Evolutionary conservation across 2,797 vertebrate species (phyloP).

Genomic region (Lithobates pipiens): DNA sequence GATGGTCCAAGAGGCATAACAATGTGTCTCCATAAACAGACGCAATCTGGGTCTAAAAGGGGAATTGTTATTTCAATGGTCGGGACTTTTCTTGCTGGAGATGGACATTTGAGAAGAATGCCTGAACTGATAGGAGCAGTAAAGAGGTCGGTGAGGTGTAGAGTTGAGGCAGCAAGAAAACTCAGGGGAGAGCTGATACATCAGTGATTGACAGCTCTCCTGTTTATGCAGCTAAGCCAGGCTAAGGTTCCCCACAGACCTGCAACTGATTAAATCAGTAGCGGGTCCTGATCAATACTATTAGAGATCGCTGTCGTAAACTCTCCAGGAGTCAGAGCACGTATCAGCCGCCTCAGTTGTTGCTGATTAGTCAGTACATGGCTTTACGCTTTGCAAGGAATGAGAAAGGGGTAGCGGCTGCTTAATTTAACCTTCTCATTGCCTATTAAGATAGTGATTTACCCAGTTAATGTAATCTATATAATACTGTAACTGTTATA

Average conservation of each 20-base stretch:
- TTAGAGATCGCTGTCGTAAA: conserved; percentile 55
- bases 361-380: conserved; percentile 52
- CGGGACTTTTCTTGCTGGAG: background rate
- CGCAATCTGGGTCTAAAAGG: background rate
- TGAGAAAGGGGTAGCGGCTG: conserved; percentile 18
- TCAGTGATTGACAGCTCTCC: conserved; percentile 46
- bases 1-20: too few species aligned
- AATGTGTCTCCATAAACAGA: background rate
- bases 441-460: background rate
- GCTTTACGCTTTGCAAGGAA: conserved; percentile 28
- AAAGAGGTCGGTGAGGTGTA: conserved; percentile 13
- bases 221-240: conserved; percentile 52
- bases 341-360: conserved; percentile 37
- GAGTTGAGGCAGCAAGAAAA: background rate
- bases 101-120: background rate
- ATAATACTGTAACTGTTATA: background rate
- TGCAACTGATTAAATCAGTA: conserved; percentile 58
- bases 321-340: conserved; percentile 54
- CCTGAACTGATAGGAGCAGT: background rate
- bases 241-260: conserved; percentile 51
- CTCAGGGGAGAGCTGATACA: conserved; percentile 25
- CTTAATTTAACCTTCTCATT: conserved; percentile 26
- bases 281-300: conserved; percentile 59
- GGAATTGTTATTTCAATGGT: too few species aligned
- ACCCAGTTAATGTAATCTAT: background rate